A percentile compares a stretch with the other conserved stretches of the same genome.
These are phyloP conservation scores for Mycetomoellerius zeteki DNA, from an alignment of 1,140 invertebrate genomes.

Conservation along the genomic window DNA sequence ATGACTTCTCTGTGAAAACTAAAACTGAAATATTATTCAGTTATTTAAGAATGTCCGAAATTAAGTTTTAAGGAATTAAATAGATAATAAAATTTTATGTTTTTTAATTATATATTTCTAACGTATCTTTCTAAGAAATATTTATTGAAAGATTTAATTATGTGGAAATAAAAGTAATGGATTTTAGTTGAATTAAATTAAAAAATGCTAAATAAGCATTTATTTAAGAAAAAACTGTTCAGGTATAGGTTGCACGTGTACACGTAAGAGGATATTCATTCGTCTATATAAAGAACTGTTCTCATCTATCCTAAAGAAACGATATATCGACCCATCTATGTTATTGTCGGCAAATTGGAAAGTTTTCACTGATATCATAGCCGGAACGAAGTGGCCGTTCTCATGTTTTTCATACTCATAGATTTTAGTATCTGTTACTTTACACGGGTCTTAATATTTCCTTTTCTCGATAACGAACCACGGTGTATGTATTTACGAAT, in stretches of 20 bases:
- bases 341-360: constrained; percentile 82
- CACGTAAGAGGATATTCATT: constrained; percentile 4
- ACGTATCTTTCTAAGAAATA: background rate
- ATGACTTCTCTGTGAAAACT: background rate
- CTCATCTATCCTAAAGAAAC: constrained; percentile 60
- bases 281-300: constrained; percentile 29
- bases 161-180: background rate
- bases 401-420: constrained; percentile 45
- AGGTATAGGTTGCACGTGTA: background rate
- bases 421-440: constrained; percentile 78
- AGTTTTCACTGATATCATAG: constrained; percentile 79
- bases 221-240: constrained; percentile 1
- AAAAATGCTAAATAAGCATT: constrained; percentile 27
- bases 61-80: constrained; percentile 14
- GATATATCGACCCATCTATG: constrained; percentile 71
- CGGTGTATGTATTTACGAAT: constrained; percentile 44
- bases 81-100: no score
- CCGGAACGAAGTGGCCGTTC: constrained; percentile 35
- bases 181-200: background rate
- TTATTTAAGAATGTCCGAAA: background rate
- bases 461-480: constrained; percentile 13
- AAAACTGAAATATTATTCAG: background rate
- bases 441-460: constrained; percentile 48
- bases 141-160: constrained; percentile 2
- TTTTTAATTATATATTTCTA: background rate